Conservation (phyloP, 2,113 vertebrate genomes). For the Apus apus region DNA sequence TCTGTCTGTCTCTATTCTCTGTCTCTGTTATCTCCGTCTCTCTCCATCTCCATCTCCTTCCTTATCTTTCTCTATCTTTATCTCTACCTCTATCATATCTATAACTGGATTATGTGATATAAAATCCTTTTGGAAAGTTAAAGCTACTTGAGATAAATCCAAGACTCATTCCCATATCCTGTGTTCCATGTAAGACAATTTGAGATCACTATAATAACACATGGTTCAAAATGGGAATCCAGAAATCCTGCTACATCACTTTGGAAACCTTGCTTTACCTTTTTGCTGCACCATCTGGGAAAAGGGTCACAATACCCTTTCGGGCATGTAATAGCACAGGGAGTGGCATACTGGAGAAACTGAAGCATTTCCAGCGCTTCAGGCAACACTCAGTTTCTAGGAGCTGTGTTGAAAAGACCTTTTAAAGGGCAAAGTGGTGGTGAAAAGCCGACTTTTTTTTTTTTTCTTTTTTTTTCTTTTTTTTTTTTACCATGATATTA, state of each 20-base stretch:
- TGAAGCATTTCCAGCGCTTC: neutral
- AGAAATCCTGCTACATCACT: neutral
- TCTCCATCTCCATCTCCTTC: too few species aligned
- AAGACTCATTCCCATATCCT: neutral
- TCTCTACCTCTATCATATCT: neutral
- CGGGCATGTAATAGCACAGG: neutral
- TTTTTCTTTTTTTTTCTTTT: too few species aligned
- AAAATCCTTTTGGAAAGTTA: neutral
- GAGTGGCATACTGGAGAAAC: neutral
- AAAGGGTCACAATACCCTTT: neutral
- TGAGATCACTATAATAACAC: neutral
- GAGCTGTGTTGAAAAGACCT: neutral
- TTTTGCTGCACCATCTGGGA: neutral
- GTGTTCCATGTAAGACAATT: rapidly evolving
- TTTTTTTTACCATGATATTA: too few species aligned
- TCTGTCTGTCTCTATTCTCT: too few species aligned
- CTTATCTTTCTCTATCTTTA: neutral
- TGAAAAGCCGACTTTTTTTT: neutral
- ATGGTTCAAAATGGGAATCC: neutral
- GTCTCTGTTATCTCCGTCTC: too few species aligned
- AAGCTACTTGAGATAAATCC: neutral
- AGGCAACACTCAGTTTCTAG: neutral
- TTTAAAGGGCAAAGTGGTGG: neutral
- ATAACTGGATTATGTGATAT: neutral
- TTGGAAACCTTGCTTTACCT: neutral